Conservation (phyloP, 2,888 invertebrate species). For the Orthosia incerta region DNA sequence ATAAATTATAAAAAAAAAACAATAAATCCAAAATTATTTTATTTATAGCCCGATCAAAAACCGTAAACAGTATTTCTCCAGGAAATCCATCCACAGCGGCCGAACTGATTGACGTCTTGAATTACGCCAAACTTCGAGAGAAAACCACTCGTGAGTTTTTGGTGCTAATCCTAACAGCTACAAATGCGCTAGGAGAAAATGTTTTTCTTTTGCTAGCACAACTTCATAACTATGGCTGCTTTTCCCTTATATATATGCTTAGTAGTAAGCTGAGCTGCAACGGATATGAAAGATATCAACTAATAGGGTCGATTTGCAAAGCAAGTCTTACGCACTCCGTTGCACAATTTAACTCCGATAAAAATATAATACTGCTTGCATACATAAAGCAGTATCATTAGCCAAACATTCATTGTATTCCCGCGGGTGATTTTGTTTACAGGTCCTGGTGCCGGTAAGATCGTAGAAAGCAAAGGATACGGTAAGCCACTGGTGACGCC, state of each 20-base stretch:
- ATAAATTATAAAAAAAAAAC: too few species aligned
- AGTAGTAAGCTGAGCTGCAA: too few species aligned
- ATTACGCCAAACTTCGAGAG: constrained; percentile 12
- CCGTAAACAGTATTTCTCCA: constrained; percentile 58
- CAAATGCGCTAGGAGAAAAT: too few species aligned
- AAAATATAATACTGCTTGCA: too few species aligned
- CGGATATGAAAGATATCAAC: too few species aligned
- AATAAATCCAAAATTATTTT: not conserved
- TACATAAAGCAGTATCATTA: too few species aligned
- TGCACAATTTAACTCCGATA: too few species aligned
- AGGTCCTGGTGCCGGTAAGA: constrained; percentile 20
- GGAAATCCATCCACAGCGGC: constrained; percentile 26
- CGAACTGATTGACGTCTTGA: constrained; percentile 47
- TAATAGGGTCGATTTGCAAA: too few species aligned
- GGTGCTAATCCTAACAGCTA: not conserved
- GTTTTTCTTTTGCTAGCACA: not conserved
- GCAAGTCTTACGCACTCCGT: too few species aligned
- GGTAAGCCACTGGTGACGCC: constrained; percentile 79
- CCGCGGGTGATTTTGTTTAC: not conserved
- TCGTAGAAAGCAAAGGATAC: constrained; percentile 65
- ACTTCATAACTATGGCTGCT: too few species aligned
- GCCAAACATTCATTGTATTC: not conserved
- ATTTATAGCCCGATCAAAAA: constrained; percentile 73
- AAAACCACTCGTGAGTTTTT: constrained; percentile 38
- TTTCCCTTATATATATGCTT: too few species aligned